Evolutionary conservation across 2,797 vertebrate genomes (phyloP), one percentile per base, ranked within the genome.

Genomic region (Hypotaenidia okinawae): DNA sequence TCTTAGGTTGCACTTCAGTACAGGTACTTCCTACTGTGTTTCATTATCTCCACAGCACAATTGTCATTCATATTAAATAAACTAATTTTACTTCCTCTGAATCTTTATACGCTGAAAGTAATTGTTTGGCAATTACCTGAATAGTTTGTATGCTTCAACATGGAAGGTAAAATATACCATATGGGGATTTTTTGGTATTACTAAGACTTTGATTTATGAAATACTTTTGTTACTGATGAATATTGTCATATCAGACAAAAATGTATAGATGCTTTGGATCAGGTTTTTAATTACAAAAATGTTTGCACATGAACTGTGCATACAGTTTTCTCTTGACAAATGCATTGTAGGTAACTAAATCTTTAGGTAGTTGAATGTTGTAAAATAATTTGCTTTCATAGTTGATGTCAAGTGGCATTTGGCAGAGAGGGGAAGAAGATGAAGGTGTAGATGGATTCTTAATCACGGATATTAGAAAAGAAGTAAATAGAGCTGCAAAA

Each of bases 401-500:
- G 99, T 97, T 99, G 93, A 99, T 99, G 93, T 99, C 99, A 64
- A 99, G 99, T 97, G 99, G 99, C n/a, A 98, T 99, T 92, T 99
- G 98, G 98, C 99, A 99, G 95, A 98, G 98, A 66, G 99, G 99
- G 32, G 73, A 98, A 94, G 99, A 99, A 89, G 78, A 97, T 70
- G 98, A 99, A 97, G 99, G 99, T 43, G 94, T 99, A 54, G 98
- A 98, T 87, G 99, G 99, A 41, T 99, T 99, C 97, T 98, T 99
- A 84, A 97, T 99, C 61, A 95, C 97, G 9, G 99, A 99, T 96
- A 99, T 99, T 95, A 98, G 95, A 91, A 98, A 98, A 97, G 99
- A 99, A 98, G 92, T 98, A 45, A 97, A 97, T 14, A 98, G 99
- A 95, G 98, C 99, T 37, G 94, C 98, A 76, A 98, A 97, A 92